Evolutionary conservation across 1,140 invertebrate species (phyloP).

Genomic region (Ips nitidus): DNA sequence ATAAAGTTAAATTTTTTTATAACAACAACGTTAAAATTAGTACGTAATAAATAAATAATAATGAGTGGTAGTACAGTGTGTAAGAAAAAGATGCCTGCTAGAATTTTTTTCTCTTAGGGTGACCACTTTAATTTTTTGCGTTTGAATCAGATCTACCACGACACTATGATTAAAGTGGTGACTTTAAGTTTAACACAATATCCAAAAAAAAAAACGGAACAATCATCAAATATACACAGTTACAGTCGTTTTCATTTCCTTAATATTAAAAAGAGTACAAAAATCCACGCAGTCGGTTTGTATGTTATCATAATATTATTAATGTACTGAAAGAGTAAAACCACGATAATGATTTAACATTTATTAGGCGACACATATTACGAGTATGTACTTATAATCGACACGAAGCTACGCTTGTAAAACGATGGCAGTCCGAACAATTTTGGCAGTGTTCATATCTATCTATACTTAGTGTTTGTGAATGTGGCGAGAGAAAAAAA

Average conservation of each 20-base stretch:
- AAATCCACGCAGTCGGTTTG: slow-evolving; percentile 41
- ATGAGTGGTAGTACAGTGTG: slow-evolving; percentile 21
- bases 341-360: slow-evolving; percentile 32
- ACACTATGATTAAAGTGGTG: too few species aligned
- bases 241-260: slow-evolving; percentile 41
- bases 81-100: slow-evolving; percentile 22
- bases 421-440: slow-evolving; percentile 48
- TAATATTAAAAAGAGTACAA: slow-evolving; percentile 24
- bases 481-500: too few species aligned
- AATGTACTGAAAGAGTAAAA: slow-evolving; percentile 15
- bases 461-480: too few species aligned
- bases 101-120: background rate
- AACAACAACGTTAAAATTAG: slow-evolving; percentile 24
- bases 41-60: slow-evolving; percentile 27
- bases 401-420: slow-evolving; percentile 41
- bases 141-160: too few species aligned
- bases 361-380: slow-evolving; percentile 29
- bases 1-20: slow-evolving; percentile 13
- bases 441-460: slow-evolving; percentile 46
- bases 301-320: slow-evolving; percentile 11
- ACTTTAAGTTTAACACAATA: too few species aligned
- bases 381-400: background rate
- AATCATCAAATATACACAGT: slow-evolving; percentile 14
- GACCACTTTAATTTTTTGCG: background rate
- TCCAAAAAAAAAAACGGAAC: slow-evolving; percentile 1